Conservation (phyloP, 2,888 invertebrate genomes). For the Drosophila acutilabella region DNA sequence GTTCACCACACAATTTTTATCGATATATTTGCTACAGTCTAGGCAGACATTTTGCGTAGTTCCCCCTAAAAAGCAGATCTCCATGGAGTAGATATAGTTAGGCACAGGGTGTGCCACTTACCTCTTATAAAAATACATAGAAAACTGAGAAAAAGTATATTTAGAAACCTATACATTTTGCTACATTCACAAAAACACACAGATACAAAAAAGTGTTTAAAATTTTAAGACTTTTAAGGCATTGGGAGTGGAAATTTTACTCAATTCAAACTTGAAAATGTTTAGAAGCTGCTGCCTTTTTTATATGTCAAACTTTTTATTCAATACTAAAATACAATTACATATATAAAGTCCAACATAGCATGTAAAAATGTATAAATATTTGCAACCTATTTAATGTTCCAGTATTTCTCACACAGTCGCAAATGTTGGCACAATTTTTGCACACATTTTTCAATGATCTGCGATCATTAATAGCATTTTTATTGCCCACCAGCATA, state of each 20-base stretch:
- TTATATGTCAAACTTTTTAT: too few relatives aligned
- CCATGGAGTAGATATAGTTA: not conserved
- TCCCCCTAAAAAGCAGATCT: not conserved
- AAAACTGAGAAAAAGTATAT: not conserved
- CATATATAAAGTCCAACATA: too few relatives aligned
- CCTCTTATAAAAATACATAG: not conserved
- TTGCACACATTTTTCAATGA: not conserved
- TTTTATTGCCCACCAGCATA: not conserved
- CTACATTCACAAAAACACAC: too few relatives aligned
- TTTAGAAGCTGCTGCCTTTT: too few relatives aligned
- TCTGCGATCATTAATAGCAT: not conserved
- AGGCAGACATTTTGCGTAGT: conserved; percentile 4
- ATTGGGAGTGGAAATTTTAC: too few relatives aligned
- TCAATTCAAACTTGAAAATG: too few relatives aligned
- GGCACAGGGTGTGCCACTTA: not conserved
- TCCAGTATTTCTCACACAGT: not conserved
- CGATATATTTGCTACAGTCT: conserved; percentile 6
- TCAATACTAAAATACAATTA: too few relatives aligned
- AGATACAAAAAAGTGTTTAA: too few relatives aligned
- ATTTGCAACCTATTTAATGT: not conserved
- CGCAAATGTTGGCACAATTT: not conserved
- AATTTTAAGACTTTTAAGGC: too few relatives aligned
- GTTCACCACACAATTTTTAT: not conserved
- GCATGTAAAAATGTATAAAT: too few relatives aligned
- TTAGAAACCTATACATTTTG: not conserved